Base-by-base conservation (phyloP, 2,888 invertebrate genomes). In the Lochmaea crataegi region DNA sequence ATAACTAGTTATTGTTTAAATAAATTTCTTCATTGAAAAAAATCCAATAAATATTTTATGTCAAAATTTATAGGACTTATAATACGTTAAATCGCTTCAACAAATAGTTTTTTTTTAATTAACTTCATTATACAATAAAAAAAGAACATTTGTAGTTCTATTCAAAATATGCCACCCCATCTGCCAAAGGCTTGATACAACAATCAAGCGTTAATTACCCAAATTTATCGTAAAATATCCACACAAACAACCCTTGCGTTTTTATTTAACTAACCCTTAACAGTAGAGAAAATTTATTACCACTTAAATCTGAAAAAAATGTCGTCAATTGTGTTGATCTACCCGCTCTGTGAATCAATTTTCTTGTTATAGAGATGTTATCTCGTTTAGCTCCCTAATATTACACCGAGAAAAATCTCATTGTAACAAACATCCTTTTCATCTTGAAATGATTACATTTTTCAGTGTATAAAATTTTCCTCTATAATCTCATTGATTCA, bases 241-340 rank as follows among this genome's bases (percentile, higher is more conserved):
- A 72, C 74, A 72, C 32, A 38, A 75, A 72, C 32, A 38, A 75
- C 74, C 73, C 68, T 32, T 65, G 65, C 68, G 72, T 69, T 72
- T 48, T 72, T 65, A 58, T 16, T 45, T 51, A 56, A 58, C 42
- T n/a, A 2, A 38, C 41, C 60, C 81, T 79, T 77, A 78, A 73
- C 74, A 65, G 57, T 75, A 18, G 73, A 61, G 56, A 65, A 80
- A 83, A 84, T 84, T 84, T 84, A 84, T 84, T 81, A 79, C 80
- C 83, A 82, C 82, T 83, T 83, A 82, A 79, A 76, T 74, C 74
- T 60, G 32, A 72, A 83, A 77, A 82, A 84, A 83, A 81, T 80
- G 80, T 79, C 81, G 76, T 82, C 82, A 83, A 84, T 84, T 81
- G 81, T 80, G 76, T 81, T 83, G 83, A 84, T 84, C 82, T 83